Evolutionary conservation across 2,888 invertebrate species (phyloP).

Genomic region (Philaethria dido): DNA sequence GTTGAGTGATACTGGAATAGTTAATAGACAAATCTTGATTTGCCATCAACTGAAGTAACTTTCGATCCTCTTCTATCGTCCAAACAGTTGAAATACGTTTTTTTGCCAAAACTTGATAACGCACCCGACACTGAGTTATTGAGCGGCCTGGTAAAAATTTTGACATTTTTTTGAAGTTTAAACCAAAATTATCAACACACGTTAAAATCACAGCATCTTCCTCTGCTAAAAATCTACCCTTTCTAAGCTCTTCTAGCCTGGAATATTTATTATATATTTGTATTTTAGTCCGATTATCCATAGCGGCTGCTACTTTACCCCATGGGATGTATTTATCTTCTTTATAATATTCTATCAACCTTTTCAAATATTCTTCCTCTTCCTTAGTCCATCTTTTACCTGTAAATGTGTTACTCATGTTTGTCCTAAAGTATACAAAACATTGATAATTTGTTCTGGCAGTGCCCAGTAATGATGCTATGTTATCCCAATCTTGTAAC

Average conservation of each 20-base stretch:
- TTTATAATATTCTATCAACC: conserved; percentile 85
- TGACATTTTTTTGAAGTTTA: conserved; percentile 84
- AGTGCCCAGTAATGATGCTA: conserved; percentile 83
- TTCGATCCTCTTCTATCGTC: conserved; percentile 85
- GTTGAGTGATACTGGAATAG: conserved; percentile 73
- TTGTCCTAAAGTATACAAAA: conserved; percentile 86
- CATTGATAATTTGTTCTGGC: conserved; percentile 87
- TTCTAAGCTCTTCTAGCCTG: conserved; percentile 70
- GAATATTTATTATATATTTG: conserved; percentile 86
- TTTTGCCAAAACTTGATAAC: conserved; percentile 81
- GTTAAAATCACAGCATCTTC: conserved; percentile 87
- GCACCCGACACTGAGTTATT: conserved; percentile 83
- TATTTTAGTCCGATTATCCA: conserved; percentile 85
- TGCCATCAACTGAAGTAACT: conserved; percentile 81
- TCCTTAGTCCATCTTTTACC: conserved; percentile 85
- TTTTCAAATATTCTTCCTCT: conserved; percentile 87
- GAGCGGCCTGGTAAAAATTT: conserved; percentile 86
- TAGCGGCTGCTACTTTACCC: conserved; percentile 86
- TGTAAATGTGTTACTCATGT: conserved; percentile 59
- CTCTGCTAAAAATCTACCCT: conserved; percentile 85
- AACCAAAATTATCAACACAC: conserved; percentile 85
- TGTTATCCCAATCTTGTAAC: conserved; percentile 86
- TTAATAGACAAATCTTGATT: conserved; percentile 66
- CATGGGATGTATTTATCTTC: conserved; percentile 89
- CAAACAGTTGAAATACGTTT: conserved; percentile 78